Conservation (phyloP, 2,888 invertebrate genomes). For the Oeneis ivallda region DNA sequence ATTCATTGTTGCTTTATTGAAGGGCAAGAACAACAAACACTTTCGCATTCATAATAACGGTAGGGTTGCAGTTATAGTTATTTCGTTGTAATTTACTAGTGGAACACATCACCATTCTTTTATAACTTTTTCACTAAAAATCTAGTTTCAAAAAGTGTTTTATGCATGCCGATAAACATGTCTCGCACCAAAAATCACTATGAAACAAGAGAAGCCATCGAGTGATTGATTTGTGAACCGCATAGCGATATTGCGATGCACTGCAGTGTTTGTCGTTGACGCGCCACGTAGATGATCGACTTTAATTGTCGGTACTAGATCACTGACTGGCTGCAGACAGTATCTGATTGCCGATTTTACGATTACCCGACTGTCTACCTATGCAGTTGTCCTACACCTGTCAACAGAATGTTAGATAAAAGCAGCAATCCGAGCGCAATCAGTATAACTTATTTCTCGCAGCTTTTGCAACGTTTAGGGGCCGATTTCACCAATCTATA, state of each 20-base stretch:
- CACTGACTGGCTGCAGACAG: background rate
- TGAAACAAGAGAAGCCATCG: conserved; percentile 17
- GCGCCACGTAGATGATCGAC: background rate
- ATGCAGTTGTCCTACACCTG: too few species aligned
- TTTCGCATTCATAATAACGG: too few species aligned
- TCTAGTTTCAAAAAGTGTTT: conserved; percentile 13
- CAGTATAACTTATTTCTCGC: too few species aligned
- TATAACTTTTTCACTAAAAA: background rate
- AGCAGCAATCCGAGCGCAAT: too few species aligned
- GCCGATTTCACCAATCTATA: too few species aligned
- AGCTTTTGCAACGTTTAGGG: too few species aligned
- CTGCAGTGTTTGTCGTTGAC: conserved; percentile 21
- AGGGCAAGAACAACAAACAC: too few species aligned
- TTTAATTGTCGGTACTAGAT: conserved; percentile 2
- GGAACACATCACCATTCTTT: background rate
- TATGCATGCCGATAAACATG: conserved; percentile 14
- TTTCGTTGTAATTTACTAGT: background rate
- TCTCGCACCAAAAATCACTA: conserved; percentile 14
- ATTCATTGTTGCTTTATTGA: too few species aligned
- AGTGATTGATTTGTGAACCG: conserved; percentile 37
- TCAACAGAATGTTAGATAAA: too few species aligned
- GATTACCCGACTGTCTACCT: too few species aligned
- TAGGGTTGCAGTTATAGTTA: too few species aligned
- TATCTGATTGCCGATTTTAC: too few species aligned
- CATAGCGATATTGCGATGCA: conserved; percentile 28